Evolutionary conservation across 2,797 vertebrate genomes (phyloP), one percentile per base, ranked within the genome.

Genomic region (Hybognathus amarus): DNA sequence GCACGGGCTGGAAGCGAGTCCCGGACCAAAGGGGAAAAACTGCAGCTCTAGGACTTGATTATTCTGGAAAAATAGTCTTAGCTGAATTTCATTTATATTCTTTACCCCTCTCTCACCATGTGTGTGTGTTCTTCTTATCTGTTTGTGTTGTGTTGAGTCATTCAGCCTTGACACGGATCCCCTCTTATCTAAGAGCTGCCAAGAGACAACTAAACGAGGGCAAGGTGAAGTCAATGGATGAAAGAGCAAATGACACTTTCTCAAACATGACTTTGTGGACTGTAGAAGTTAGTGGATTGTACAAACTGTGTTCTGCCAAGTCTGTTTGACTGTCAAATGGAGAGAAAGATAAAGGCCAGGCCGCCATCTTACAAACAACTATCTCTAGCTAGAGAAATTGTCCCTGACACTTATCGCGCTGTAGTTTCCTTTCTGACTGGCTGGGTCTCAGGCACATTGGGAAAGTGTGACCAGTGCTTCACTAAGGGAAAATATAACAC

Each of bases 151-250:
- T 86, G 87, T 82, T 89, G 87, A 91, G 82, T 87, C 85, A 88
- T 79, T 92, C 85, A 90, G 88, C 88, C 85, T 86, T 89, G 33
- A 88, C 83, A 90, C 45, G 82, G 64, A 63, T 88, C 83, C 27
- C 70, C 80, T 84, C 81, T 59, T 85, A 83, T 89, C 77, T 82
- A 59, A 66, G 87, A 87, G 75, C 80, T 89, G 84, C 89, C 73
- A 22, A 22, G 67, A 92, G 86, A 92, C 83, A 88, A 77, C 85
- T 85, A 91, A 91, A 82, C 85, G 86, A 86, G 89, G 87, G 76
- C 87, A 90, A 40, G 80, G 85, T 0, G 6, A 90, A 83, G 73
- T 85, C 52, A 83, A 36, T 42, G 52, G 66, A 78, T 83, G 82
- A 83, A 78, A 78, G 75, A 50, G 82, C 66, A 69, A 71, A 83